Evolutionary conservation across 2,113 vertebrate species (phyloP), one percentile per base, ranked within the genome.

Genomic region (Saccopteryx leptura): DNA sequence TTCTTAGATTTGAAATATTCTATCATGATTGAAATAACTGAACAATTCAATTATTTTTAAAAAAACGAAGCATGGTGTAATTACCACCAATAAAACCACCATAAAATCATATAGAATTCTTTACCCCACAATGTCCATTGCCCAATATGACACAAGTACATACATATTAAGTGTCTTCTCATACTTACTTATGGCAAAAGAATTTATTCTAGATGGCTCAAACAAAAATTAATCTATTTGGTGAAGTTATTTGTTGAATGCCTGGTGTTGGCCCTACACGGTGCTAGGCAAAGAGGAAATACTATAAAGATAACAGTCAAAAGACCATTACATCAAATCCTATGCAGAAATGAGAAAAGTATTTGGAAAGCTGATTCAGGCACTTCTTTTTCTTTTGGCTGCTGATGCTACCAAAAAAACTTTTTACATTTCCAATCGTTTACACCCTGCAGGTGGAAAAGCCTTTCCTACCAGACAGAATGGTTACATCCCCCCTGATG

Each of bases 381-480:
- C 19, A 66, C 24, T 31, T 63, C 10, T 39, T 39, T 39, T 39
- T 58, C 72, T 63, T 71, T 71, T 81, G 56, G 26, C 33, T 95
- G 58, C 50, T 94, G 87, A 85, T 86, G 31, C 56, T 58, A 56
- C 87, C 9, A 68, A 54, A 94, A 60, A 31, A 82, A 3, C 2
- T 17, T 92, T 92, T 54, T 74, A 21, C 93, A 88, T 92, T 93
- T 88, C 79, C 28, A 54, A 52, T 89, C 89, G 28, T 92, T 96
- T 95, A 61, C 18, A 85, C 74, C 74, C 75, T 93, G 91, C 91
- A 97, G 94, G 93, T 97, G 82, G 72, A 91, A 91, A 81, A 94
- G 66, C 18, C 92, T 96, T 96, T 82, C 19, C 84, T 85, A 92
- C 48, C 9, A 93, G 72, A 97, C 56, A 92, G 56, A 58, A 66